Evolutionary conservation across 2,113 vertebrate species (phyloP).

Genomic region (Pseudopipra pipra): DNA sequence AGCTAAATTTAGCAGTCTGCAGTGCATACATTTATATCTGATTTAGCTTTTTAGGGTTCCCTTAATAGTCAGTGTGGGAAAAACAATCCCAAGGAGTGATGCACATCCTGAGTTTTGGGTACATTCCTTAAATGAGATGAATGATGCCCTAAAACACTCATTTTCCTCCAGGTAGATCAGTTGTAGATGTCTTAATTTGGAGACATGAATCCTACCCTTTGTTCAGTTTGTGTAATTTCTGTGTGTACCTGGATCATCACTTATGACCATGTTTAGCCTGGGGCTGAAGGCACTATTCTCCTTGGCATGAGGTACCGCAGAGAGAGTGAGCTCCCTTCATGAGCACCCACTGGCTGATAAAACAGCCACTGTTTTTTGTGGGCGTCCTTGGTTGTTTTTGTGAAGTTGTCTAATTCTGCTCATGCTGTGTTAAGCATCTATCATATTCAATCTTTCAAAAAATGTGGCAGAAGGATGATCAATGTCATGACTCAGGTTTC

Average conservation of each 20-base stretch:
- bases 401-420: not conserved
- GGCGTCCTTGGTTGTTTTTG: not conserved
- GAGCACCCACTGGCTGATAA: not conserved
- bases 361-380: not conserved
- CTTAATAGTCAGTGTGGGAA: not conserved
- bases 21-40: not conserved
- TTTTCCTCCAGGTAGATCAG: not conserved
- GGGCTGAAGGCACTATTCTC: not conserved
- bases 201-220: not conserved
- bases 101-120: not conserved
- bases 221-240: not conserved
- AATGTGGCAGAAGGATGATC: not conserved
- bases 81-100: not conserved
- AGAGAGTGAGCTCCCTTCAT: not conserved
- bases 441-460: not conserved
- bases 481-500: not conserved
- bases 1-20: slow-evolving; percentile 1
- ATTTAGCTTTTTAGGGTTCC: not conserved
- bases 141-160: not conserved
- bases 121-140: not conserved
- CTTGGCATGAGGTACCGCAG: not conserved
- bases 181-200: not conserved
- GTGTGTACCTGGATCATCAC: not conserved
- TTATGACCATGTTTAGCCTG: not conserved
- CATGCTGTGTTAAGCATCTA: not conserved